A percentile compares a stretch with the other conserved stretches of the same genome.
Conservation (phyloP, 1,140 invertebrate genomes). For the Brachionus calyciflorus region DNA sequence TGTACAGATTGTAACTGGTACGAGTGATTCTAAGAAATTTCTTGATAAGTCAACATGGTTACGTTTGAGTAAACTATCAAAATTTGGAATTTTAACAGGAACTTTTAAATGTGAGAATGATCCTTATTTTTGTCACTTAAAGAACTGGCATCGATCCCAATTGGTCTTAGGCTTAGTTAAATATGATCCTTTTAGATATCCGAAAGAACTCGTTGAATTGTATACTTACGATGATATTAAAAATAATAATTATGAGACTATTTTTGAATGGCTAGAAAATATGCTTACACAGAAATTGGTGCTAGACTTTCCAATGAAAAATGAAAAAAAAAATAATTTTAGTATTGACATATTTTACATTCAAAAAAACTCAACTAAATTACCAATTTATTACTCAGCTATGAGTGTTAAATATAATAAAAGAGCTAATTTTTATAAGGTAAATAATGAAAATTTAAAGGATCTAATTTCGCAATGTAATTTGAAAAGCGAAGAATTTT, state of each 20-base stretch:
- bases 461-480: neutral
- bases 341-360: conserved; percentile 4
- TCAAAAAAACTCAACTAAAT: neutral
- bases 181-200: neutral
- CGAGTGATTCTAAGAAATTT: conserved; percentile 4
- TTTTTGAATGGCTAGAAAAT: conserved; percentile 36
- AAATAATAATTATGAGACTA: neutral
- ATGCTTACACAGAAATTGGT: neutral
- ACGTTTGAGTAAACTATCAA: neutral
- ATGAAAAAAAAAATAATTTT: neutral
- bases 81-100: conserved; percentile 28
- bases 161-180: conserved; percentile 25
- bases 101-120: conserved; percentile 41
- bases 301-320: neutral
- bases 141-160: conserved; percentile 20
- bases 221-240: conserved; percentile 9
- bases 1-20: neutral
- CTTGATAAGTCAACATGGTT: neutral
- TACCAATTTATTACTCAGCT: conserved; percentile 34
- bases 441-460: conserved; percentile 12
- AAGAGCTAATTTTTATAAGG: conserved; percentile 20
- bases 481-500: neutral
- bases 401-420: conserved; percentile 33
- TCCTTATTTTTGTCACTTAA: conserved; percentile 15
- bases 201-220: conserved; percentile 24